Evolutionary conservation across 1,140 invertebrate species (phyloP), one percentile per base, ranked within the genome.

Genomic region (Pogonomyrmex californicus): DNA sequence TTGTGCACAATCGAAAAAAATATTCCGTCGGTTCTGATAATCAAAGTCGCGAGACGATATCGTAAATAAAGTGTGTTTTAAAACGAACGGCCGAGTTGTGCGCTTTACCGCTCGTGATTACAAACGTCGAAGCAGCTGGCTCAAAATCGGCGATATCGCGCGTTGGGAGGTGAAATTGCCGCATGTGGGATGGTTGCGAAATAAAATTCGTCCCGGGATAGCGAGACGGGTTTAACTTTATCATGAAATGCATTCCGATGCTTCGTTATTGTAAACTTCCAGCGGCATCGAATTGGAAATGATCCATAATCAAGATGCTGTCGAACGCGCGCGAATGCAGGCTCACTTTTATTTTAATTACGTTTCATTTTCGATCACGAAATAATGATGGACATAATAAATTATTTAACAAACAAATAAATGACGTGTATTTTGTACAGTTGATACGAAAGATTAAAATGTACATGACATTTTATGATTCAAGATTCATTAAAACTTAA

Each of bases 21-120:
- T 73, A 41, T 5, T 0, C 36, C 2, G 10, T 33, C 44, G 17
- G 36, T 56, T n/a, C 12, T 41, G 33, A 51, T 56, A 62, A 75
- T 89, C 85, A 68, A 73, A 89, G 58, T 86, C 68, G 44, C 65
- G 41, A 36, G 77, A n/a, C 68, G 88, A 78, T 87, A 87, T 90
- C 89, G 68, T 85, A 90, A 90, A 86, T 78, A 88, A 90, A 90
- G 58, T 68, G 81, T 71, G 68, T 90, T 79, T 87, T 86, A 88
- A 90, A 82, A 86, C 49, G 63, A 90, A 66, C 47, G 49, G 51
- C 23, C 49, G 49, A 23, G 63, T 60, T 23, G 70, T 66, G 54
- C 86, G 63, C 23, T 87, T 88, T 86, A 44, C 75, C 58, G 81
- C 56, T 33, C 68, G 47, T 86, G 86, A 90, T 90, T 88, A 90